phyloP scores from a whole-genome alignment of 2,113 vertebrate genomes.

The Collichthys lucidus region DNA sequence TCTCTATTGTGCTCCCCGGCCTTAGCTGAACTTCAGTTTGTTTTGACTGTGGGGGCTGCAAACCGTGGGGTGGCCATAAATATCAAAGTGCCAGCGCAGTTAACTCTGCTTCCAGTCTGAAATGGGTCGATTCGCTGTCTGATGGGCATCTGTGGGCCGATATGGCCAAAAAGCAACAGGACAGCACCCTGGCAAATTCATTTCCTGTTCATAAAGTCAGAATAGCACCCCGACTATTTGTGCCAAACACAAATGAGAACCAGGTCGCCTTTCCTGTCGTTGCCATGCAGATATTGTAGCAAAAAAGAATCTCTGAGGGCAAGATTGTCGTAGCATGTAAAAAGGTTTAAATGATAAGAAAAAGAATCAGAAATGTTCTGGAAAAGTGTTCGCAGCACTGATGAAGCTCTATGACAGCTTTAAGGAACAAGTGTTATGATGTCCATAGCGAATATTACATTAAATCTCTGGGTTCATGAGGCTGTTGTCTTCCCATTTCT shows the following conservation, averaged over 20 bases:
- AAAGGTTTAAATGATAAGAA: not conserved
- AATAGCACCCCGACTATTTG: not conserved
- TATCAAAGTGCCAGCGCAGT: slow-evolving; percentile 48
- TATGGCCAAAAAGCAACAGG: slow-evolving; percentile 29
- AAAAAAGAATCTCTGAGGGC: slow-evolving; percentile 1
- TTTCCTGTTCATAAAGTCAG: slow-evolving; percentile 29
- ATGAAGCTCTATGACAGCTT: not conserved
- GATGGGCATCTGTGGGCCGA: slow-evolving; percentile 41
- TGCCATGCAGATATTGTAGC: slow-evolving; percentile 1
- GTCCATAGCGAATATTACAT: not conserved
- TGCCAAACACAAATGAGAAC: not conserved
- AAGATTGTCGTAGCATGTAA: slow-evolving; percentile 7
- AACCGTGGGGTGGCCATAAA: slow-evolving; percentile 53
- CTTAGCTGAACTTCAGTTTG: slow-evolving; percentile 58
- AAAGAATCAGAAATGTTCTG: not conserved
- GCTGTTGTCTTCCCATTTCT: slow-evolving; percentile 12
- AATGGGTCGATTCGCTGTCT: slow-evolving; percentile 59
- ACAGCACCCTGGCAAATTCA: slow-evolving; percentile 12
- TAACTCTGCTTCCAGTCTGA: slow-evolving; percentile 29
- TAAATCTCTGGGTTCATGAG: not conserved
- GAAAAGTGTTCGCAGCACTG: not conserved
- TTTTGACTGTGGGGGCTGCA: slow-evolving; percentile 50
- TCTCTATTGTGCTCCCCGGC: slow-evolving; percentile 64
- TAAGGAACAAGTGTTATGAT: not conserved
- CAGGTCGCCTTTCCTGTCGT: not conserved